Evolutionary conservation across 2,888 invertebrate species (phyloP).

Genomic region (Mesochorus sp.): DNA sequence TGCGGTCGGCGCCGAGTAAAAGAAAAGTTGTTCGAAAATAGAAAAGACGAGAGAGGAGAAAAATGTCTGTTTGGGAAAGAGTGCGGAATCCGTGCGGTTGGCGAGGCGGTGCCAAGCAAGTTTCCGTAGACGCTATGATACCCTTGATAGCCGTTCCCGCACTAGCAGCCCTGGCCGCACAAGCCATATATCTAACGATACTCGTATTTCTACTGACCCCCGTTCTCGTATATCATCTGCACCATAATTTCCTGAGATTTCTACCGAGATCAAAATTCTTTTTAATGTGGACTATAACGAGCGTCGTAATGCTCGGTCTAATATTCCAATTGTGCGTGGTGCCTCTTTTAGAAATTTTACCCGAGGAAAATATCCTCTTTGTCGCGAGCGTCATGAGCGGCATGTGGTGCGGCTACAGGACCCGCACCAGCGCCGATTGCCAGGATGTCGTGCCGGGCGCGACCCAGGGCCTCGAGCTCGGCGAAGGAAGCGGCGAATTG

Average conservation of each 20-base stretch:
- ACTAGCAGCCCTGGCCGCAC: constrained; percentile 77
- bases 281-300: constrained; percentile 88
- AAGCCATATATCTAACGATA: constrained; percentile 76
- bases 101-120: constrained; percentile 78
- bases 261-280: constrained; percentile 88
- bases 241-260: constrained; percentile 78
- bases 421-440: constrained; percentile 74
- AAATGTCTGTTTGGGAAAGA: constrained; percentile 74
- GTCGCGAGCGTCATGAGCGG: constrained; percentile 83
- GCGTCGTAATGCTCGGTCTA: constrained; percentile 86
- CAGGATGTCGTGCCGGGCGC: constrained; percentile 63
- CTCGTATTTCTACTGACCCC: constrained; percentile 76
- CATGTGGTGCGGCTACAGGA: constrained; percentile 81
- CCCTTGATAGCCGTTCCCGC: constrained; percentile 78
- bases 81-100: constrained; percentile 72
- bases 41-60: constrained; percentile 23
- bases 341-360: constrained; percentile 87
- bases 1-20: too few species aligned
- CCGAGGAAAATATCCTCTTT: constrained; percentile 86
- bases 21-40: background rate
- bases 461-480: constrained; percentile 74
- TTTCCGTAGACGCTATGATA: constrained; percentile 79
- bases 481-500: constrained; percentile 78
- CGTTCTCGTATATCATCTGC: constrained; percentile 77
- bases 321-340: constrained; percentile 89